These are phyloP conservation scores for Drosophila infuscata DNA, from an alignment of 2,888 invertebrate genomes.

Conservation along the genomic window DNA sequence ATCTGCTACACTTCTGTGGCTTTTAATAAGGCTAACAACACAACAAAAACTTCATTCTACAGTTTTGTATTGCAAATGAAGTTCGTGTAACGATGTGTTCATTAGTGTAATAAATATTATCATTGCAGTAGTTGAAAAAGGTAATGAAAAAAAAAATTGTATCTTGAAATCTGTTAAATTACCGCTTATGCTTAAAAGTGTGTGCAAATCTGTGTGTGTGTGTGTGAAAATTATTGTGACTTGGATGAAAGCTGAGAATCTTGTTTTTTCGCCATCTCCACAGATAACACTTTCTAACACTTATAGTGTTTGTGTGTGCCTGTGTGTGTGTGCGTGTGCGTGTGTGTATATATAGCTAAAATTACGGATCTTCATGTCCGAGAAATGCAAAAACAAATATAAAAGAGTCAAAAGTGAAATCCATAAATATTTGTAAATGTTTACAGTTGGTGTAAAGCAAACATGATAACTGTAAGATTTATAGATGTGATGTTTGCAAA, in stretches of 20 bases:
- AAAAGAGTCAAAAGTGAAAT: conserved; percentile 43
- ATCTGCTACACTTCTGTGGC: conserved; percentile 28
- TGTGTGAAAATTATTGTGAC: conserved; percentile 17
- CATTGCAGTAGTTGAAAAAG: conserved; percentile 12
- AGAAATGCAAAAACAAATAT: conserved; percentile 16
- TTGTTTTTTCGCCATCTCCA: conserved; percentile 20
- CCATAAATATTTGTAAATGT: not conserved
- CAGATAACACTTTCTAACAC: conserved; percentile 26
- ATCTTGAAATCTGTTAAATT: conserved; percentile 7
- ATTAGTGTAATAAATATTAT: conserved; percentile 15
- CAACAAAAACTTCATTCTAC: conserved; percentile 9
- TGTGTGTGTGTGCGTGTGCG: not conserved
- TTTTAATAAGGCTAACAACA: conserved; percentile 11
- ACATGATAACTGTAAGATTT: not conserved
- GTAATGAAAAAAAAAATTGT: conserved; percentile 1
- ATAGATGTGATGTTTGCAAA: not conserved
- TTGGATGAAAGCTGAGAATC: conserved; percentile 13
- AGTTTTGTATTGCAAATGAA: conserved; percentile 13
- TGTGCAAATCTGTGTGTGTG: not conserved
- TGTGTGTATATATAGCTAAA: not conserved
- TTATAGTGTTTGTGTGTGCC: not conserved
- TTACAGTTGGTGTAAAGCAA: not conserved
- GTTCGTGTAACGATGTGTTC: conserved; percentile 23
- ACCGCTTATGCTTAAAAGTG: not conserved
- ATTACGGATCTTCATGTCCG: conserved; percentile 31